Evolutionary conservation across 2,888 invertebrate genomes (phyloP).

Genomic region (Gerosis bhagava): DNA sequence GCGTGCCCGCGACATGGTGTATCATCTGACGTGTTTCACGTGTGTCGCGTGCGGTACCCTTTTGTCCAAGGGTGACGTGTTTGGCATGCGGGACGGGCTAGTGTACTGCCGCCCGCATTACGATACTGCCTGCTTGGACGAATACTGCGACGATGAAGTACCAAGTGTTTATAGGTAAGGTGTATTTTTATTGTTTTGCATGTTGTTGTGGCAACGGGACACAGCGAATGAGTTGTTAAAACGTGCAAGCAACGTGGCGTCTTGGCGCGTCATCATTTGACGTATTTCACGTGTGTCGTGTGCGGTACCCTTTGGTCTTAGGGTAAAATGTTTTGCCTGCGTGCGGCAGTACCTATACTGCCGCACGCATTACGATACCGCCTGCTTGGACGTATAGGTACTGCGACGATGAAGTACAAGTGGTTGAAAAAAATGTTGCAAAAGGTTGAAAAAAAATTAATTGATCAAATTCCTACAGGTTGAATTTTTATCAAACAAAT

Average conservation of each 20-base stretch:
- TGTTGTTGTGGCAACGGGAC: slow-evolving; percentile 92
- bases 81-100: slow-evolving; percentile 92
- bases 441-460: too few relatives aligned
- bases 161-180: slow-evolving; percentile 70
- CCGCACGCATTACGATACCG: slow-evolving; percentile 79
- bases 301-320: slow-evolving; percentile 92
- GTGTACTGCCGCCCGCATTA: slow-evolving; percentile 87
- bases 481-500: too few relatives aligned
- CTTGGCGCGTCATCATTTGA: too few relatives aligned
- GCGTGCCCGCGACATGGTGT: slow-evolving; percentile 93
- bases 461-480: too few relatives aligned
- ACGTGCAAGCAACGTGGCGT: slow-evolving; percentile 93
- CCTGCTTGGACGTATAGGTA: slow-evolving; percentile 85
- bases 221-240: slow-evolving; percentile 95
- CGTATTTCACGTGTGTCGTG: slow-evolving; percentile 94
- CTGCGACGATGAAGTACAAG: slow-evolving; percentile 83
- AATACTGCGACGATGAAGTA: slow-evolving; percentile 84
- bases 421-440: too few relatives aligned
- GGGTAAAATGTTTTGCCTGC: slow-evolving; percentile 96
- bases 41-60: slow-evolving; percentile 92
- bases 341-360: slow-evolving; percentile 91
- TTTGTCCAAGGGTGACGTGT: slow-evolving; percentile 94
- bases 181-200: too few relatives aligned
- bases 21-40: slow-evolving; percentile 95
- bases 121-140: slow-evolving; percentile 81